Evolutionary conservation across 2,797 vertebrate species (phyloP).

Genomic region (Pampus argenteus): DNA sequence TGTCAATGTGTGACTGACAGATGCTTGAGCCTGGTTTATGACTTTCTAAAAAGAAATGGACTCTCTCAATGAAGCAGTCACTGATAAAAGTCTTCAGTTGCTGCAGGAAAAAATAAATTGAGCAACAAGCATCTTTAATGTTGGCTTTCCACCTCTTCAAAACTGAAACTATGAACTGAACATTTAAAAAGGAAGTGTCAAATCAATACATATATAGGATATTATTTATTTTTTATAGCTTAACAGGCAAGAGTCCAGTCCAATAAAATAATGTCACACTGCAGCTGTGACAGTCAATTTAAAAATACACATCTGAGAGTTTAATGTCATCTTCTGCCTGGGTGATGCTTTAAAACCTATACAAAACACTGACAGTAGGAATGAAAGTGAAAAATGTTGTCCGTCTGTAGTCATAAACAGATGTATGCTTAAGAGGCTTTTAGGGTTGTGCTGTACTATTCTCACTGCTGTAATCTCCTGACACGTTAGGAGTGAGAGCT

Average conservation of each 20-base stretch:
- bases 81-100: slow-evolving; percentile 31
- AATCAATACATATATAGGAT: not conserved
- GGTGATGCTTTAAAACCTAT: not conserved
- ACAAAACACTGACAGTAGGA: slow-evolving; percentile 11
- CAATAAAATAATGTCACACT: slow-evolving; percentile 18
- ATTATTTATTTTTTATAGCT: slow-evolving; percentile 4
- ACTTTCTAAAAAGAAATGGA: slow-evolving; percentile 34
- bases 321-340: not conserved
- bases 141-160: not conserved
- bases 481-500: slow-evolving; percentile 20
- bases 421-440: slow-evolving; percentile 42
- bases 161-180: slow-evolving; percentile 7
- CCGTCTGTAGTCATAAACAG: slow-evolving; percentile 25
- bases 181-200: slow-evolving; percentile 4
- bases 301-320: not conserved
- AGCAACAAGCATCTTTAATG: slow-evolving; percentile 3
- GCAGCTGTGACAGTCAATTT: not conserved
- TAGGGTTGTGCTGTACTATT: slow-evolving; percentile 17
- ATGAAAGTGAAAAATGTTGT: slow-evolving; percentile 1
- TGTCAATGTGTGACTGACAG: slow-evolving; percentile 36
- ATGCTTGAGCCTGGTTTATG: slow-evolving; percentile 18
- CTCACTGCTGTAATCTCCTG: slow-evolving; percentile 43
- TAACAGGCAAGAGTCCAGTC: not conserved
- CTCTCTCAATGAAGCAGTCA: slow-evolving; percentile 31
- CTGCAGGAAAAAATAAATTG: not conserved